Evolutionary conservation across 2,888 invertebrate species (phyloP).

Genomic region (Pterostichus madidus): DNA sequence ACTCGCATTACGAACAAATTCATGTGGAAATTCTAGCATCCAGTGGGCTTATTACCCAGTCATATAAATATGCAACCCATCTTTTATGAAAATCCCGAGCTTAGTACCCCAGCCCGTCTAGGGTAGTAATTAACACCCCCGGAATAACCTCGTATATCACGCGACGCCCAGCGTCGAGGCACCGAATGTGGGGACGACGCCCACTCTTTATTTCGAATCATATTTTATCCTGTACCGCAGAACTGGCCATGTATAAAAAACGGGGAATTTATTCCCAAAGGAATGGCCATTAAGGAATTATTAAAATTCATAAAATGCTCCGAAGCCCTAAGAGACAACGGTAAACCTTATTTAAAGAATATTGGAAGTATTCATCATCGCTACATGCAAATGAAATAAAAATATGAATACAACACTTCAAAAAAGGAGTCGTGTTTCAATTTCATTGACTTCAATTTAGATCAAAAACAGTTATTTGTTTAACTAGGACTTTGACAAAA

Average conservation of each 20-base stretch:
- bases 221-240: conserved; percentile 39
- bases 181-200: not conserved
- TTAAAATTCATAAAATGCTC: conserved; percentile 52
- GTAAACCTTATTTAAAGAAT: not conserved
- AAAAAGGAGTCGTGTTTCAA: too few species aligned
- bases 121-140: conserved; percentile 59
- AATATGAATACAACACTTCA: too few species aligned
- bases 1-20: conserved; percentile 52
- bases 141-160: conserved; percentile 62
- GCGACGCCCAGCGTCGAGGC: not conserved
- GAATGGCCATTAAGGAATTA: conserved; percentile 49
- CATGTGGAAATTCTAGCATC: conserved; percentile 52
- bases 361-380: not conserved
- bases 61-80: conserved; percentile 62
- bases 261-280: conserved; percentile 8
- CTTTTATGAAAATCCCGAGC: conserved; percentile 65
- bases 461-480: too few species aligned
- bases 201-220: conserved; percentile 52
- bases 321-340: not conserved
- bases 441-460: too few species aligned
- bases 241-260: conserved; percentile 39
- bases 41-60: conserved; percentile 43
- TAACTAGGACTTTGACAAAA: too few species aligned
- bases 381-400: not conserved
- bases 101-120: conserved; percentile 26